Evolutionary conservation across 2,113 vertebrate species (phyloP).

Genomic region (Diphyllodes magnificus): DNA sequence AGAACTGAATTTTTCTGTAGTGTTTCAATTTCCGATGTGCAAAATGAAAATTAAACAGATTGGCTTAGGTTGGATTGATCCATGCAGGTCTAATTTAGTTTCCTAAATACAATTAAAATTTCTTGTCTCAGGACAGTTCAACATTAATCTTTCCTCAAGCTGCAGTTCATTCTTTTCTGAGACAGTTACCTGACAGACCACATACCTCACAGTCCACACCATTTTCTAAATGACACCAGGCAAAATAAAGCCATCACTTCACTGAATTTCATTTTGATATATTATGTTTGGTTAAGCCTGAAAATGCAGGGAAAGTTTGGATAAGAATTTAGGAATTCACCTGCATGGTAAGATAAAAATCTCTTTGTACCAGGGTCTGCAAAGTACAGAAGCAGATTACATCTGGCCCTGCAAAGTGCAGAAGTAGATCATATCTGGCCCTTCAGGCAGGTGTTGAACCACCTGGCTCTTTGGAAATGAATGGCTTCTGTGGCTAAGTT

Average conservation of each 20-base stretch:
- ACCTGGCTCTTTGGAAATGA: background rate
- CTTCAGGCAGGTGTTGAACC: background rate
- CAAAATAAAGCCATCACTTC: background rate
- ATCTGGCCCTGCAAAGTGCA: background rate
- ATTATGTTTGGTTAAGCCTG: background rate
- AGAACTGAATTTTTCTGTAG: background rate
- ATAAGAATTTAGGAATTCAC: background rate
- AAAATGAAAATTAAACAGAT: constrained; percentile 4
- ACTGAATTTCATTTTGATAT: background rate
- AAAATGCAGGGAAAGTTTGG: background rate
- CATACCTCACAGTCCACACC: background rate
- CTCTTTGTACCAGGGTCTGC: background rate
- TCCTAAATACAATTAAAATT: constrained; percentile 48
- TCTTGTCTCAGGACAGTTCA: constrained; percentile 26
- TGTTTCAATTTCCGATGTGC: background rate
- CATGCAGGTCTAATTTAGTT: constrained; percentile 33
- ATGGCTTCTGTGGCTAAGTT: background rate
- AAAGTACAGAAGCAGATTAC: background rate
- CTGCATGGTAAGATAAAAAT: background rate
- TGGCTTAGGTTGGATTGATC: background rate
- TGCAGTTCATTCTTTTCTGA: background rate
- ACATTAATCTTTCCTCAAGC: constrained; percentile 32
- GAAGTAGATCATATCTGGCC: background rate
- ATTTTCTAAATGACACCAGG: background rate
- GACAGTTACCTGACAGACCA: background rate